phyloP scores from a whole-genome alignment of 2,888 invertebrate genomes.

The Oconnorella tubifera region DNA sequence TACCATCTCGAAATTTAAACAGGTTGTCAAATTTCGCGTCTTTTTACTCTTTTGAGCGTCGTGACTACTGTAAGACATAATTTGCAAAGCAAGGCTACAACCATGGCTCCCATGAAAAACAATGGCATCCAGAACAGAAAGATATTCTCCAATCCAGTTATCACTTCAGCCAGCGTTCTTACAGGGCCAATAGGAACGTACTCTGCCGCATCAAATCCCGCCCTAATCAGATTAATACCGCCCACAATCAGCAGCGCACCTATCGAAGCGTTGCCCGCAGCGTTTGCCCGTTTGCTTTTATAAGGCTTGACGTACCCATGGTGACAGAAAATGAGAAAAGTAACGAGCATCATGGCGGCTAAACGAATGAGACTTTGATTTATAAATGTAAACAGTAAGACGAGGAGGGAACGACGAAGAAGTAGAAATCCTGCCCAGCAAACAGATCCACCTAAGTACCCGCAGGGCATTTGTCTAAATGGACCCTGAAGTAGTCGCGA shows the following conservation, averaged over 20 bases:
- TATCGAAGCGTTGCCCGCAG: conserved; percentile 33
- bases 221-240: conserved; percentile 34
- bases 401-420: conserved; percentile 30
- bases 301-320: conserved; percentile 36
- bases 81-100: too few relatives aligned
- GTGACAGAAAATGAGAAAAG: conserved; percentile 34
- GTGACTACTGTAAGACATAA: too few relatives aligned
- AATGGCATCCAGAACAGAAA: conserved; percentile 37
- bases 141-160: conserved; percentile 32
- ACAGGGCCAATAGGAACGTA: conserved; percentile 37
- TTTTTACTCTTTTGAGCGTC: too few relatives aligned
- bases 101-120: too few relatives aligned
- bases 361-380: conserved; percentile 34
- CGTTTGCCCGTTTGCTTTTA: conserved; percentile 33
- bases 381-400: conserved; percentile 35
- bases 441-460: conserved; percentile 25
- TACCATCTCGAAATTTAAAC: too few relatives aligned
- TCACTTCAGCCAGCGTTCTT: conserved; percentile 30
- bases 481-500: conserved; percentile 35
- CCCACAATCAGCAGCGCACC: conserved; percentile 33
- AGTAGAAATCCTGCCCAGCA: conserved; percentile 35
- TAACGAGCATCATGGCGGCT: conserved; percentile 35
- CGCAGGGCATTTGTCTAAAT: conserved; percentile 28
- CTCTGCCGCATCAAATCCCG: conserved; percentile 37
- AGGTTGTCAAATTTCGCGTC: too few relatives aligned